These are phyloP conservation scores for Nemurella pictetii DNA, from an alignment of 2,888 invertebrate genomes.

Conservation along the genomic window DNA sequence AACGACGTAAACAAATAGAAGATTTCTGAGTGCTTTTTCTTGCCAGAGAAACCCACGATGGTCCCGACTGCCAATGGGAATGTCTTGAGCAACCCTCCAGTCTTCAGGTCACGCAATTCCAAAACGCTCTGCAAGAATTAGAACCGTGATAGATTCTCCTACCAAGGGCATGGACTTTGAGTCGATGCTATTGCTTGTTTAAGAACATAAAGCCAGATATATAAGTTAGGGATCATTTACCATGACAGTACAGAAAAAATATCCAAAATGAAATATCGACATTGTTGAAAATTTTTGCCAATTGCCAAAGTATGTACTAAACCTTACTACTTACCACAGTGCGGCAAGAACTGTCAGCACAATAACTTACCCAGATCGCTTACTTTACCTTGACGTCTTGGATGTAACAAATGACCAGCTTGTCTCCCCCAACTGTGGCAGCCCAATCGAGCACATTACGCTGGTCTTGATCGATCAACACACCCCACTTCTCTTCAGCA, in stretches of 20 bases:
- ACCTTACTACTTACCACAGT: too few species aligned
- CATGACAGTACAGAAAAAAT: too few species aligned
- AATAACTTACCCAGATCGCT: neutral
- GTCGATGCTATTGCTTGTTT: too few species aligned
- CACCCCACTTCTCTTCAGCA: slow-evolving; percentile 76
- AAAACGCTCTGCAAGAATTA: slow-evolving; percentile 80
- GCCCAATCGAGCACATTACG: slow-evolving; percentile 91
- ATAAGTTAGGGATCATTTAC: too few species aligned
- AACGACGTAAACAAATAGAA: slow-evolving; percentile 95
- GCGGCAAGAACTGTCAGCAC: neutral
- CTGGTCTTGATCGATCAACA: slow-evolving; percentile 79
- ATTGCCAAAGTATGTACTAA: too few species aligned
- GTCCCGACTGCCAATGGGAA: slow-evolving; percentile 87
- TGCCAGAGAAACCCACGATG: slow-evolving; percentile 80
- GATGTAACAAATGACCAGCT: slow-evolving; percentile 85
- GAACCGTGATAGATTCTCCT: too few species aligned
- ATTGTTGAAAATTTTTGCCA: too few species aligned
- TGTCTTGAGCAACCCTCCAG: slow-evolving; percentile 71
- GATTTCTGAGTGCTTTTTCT: slow-evolving; percentile 82
- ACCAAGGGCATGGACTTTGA: too few species aligned
- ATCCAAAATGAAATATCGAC: too few species aligned
- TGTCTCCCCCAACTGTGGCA: slow-evolving; percentile 78
- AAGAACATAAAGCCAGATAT: too few species aligned
- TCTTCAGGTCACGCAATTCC: slow-evolving; percentile 73
- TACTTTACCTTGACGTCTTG: slow-evolving; percentile 86